phyloP scores from a whole-genome alignment of 2,113 vertebrate species.

The Paratilapia polleni region DNA sequence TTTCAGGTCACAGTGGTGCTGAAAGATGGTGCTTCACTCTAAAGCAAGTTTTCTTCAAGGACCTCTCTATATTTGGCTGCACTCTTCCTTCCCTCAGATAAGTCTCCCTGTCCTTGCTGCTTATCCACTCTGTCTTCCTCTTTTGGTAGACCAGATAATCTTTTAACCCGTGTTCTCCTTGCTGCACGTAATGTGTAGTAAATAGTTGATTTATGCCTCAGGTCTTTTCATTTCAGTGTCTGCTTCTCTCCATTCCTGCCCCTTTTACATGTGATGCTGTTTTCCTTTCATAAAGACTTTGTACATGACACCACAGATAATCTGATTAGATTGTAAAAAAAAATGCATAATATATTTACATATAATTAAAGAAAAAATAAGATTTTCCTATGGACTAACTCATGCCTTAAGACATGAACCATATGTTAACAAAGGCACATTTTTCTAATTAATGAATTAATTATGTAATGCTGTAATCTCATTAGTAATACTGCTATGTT shows the following conservation, averaged over 20 bases:
- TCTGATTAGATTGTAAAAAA: not conserved
- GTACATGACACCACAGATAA: not conserved
- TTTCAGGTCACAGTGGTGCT: too few species aligned
- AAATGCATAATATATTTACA: not conserved
- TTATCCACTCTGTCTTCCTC: too few species aligned
- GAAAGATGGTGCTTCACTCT: too few species aligned
- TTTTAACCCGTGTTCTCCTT: too few species aligned
- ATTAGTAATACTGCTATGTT: conserved; percentile 22
- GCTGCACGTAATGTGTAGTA: not conserved
- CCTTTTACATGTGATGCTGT: too few species aligned
- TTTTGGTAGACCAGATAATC: too few species aligned
- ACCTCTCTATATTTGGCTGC: too few species aligned
- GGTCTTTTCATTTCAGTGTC: not conserved
- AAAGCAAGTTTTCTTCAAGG: too few species aligned
- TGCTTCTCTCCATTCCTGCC: not conserved
- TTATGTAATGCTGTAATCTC: conserved; percentile 41
- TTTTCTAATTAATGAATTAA: conserved; percentile 18
- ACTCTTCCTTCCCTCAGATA: too few species aligned
- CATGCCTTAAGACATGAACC: not conserved
- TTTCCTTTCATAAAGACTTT: not conserved
- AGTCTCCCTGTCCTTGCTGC: too few species aligned
- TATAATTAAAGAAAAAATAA: not conserved
- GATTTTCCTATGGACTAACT: not conserved
- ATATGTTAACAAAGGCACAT: not conserved
- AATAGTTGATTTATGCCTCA: not conserved